Evolutionary conservation across 2,888 invertebrate genomes (phyloP).

Genomic region (Crematogaster levior): DNA sequence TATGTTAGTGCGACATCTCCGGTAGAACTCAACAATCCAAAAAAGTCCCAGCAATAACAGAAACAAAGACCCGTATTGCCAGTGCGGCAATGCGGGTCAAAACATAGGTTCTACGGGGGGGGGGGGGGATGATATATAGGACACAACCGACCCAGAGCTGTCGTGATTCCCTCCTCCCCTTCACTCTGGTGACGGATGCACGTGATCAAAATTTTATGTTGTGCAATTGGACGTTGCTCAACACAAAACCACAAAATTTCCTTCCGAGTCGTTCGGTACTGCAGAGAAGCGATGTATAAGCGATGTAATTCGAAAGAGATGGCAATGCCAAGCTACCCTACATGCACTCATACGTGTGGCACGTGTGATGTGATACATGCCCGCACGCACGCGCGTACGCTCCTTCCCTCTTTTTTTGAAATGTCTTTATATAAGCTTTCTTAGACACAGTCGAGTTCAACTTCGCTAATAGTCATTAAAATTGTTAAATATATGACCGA

Average conservation of each 20-base stretch:
- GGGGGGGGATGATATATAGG: too few species aligned
- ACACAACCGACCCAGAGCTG: neutral
- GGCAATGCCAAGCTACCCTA: neutral
- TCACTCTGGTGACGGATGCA: neutral
- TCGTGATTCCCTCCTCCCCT: neutral
- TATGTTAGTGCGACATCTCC: neutral
- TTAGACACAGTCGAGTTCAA: too few species aligned
- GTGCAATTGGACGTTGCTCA: neutral
- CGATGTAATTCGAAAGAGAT: neutral
- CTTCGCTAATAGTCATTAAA: slow-evolving; percentile 41
- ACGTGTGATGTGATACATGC: too few species aligned
- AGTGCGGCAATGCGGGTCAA: neutral
- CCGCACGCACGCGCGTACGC: too few species aligned
- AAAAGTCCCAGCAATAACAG: neutral
- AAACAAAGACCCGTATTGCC: neutral
- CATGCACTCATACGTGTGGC: neutral
- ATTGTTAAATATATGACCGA: too few species aligned
- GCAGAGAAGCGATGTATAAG: neutral
- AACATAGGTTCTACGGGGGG: neutral
- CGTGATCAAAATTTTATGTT: neutral
- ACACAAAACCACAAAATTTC: neutral
- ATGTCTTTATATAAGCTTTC: too few species aligned
- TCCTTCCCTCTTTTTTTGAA: too few species aligned
- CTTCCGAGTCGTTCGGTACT: neutral
- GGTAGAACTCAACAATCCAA: neutral